Evolutionary conservation across 2,888 invertebrate genomes (phyloP), one percentile per base, ranked within the genome.

Genomic region (Pterobdella sp.): DNA sequence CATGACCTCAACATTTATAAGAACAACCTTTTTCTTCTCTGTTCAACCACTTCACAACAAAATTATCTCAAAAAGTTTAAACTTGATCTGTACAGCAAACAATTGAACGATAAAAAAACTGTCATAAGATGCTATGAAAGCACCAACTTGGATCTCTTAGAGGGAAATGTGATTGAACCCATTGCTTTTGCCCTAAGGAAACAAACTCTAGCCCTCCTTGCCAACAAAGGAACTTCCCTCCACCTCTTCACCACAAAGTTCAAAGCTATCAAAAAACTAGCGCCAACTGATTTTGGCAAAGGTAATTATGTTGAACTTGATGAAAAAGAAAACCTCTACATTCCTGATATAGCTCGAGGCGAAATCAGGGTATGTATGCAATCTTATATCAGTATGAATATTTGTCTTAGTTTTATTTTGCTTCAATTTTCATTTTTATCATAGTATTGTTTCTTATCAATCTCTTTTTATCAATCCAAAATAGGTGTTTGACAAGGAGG

Each of bases 221-320:
- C 14, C 60, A 56, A 56, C 60, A 56, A n/a, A 22, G 60, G 60
- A 7, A 26, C 10, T n/a, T 56, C 60, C 18, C 60, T 56, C 3
- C 60, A 56, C 60, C 60, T 56, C 60, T 56, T 56, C 60, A 14
- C 7, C 60, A 56, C 60, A 14, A 56, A 56, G 60, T 56, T 56
- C 60, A 56, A 56, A 22, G n/a, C n/a, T 3, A 22, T 56, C 14
- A 56, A 3, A 22, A 56, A 56, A 26, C 60, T 56, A 4, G n/a
- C 60, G 4, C 26, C 60, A 7, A 22, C 10, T 26, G 60, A 56
- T 22, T 56, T 56, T n/a, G 60, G 60, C 60, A 56, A n/a, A n/a
- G 26, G 60, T 26, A 56, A 56, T 26, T 56, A 14, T n/a, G 60
- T 56, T 18, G 60, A 56, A 3, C 60, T 56, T 7, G 60, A 56